phyloP scores from a whole-genome alignment of 23 tunicate genomes.

The Aplidium turbinatum region DNA sequence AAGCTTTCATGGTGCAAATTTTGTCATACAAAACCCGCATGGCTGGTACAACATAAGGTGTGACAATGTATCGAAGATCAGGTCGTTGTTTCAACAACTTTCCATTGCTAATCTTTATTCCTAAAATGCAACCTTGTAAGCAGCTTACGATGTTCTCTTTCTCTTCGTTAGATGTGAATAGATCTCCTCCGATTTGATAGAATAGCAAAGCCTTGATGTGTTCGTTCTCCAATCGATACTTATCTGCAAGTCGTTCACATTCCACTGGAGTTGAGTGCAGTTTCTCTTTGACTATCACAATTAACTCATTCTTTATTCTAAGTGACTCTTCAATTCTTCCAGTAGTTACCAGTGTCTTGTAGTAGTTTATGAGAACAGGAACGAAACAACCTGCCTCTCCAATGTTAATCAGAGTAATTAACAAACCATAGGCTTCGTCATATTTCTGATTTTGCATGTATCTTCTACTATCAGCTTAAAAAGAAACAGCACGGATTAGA shows the following conservation, averaged over 20 bases:
- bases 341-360: background rate
- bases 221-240: background rate
- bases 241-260: constrained; percentile 23
- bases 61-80: background rate
- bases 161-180: background rate
- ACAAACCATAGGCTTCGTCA: constrained; percentile 16
- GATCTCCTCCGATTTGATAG: constrained; percentile 12
- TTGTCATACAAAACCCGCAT: constrained; percentile 14
- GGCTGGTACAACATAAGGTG: constrained; percentile 26
- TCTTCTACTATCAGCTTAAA: too few relatives aligned
- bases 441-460: too few relatives aligned
- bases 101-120: constrained; percentile 8
- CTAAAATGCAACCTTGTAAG: constrained; percentile 28
- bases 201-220: constrained; percentile 27
- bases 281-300: background rate
- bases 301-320: constrained; percentile 1
- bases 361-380: constrained; percentile 21
- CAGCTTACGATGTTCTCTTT: constrained; percentile 15
- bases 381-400: background rate
- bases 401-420: background rate
- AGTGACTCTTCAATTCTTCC: background rate
- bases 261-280: constrained; percentile 1
- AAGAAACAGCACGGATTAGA: too few relatives aligned
- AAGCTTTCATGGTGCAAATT: background rate
- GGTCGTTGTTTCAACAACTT: constrained; percentile 16